Conservation (phyloP, 2,113 vertebrate species). For the Brevimyrus niger region DNA sequence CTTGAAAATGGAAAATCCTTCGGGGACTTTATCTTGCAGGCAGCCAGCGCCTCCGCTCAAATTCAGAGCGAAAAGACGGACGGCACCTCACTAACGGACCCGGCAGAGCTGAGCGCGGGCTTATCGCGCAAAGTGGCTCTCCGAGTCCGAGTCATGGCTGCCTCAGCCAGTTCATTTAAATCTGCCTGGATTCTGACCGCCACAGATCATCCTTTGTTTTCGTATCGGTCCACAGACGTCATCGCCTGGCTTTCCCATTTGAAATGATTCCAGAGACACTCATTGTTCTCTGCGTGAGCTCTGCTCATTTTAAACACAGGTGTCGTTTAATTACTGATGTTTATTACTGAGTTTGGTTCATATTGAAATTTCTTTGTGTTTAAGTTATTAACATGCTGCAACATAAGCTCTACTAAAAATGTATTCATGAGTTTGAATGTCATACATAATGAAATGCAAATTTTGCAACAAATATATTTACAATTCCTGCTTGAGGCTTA, state of each 20-base stretch:
- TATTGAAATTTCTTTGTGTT: conserved; percentile 10
- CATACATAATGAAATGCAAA: background rate
- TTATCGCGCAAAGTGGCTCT: background rate
- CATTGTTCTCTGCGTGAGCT: background rate
- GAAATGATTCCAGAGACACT: background rate
- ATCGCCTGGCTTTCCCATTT: background rate
- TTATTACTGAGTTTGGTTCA: background rate
- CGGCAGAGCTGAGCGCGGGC: background rate
- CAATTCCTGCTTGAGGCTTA: background rate
- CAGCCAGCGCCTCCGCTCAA: background rate
- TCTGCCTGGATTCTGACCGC: background rate
- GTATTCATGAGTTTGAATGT: background rate
- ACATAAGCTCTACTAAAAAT: background rate
- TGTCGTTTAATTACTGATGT: conserved; percentile 34
- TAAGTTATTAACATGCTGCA: conserved; percentile 50
- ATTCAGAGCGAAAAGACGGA: background rate
- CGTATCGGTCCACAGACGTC: background rate
- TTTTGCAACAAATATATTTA: background rate
- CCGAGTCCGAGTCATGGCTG: background rate
- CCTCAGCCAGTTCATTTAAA: background rate
- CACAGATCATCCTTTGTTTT: background rate
- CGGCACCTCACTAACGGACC: background rate
- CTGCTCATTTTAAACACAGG: conserved; percentile 30
- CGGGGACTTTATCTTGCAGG: background rate
- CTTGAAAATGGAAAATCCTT: background rate